Conservation (phyloP, 2,797 vertebrate species). For the Thalassophryne amazonica region DNA sequence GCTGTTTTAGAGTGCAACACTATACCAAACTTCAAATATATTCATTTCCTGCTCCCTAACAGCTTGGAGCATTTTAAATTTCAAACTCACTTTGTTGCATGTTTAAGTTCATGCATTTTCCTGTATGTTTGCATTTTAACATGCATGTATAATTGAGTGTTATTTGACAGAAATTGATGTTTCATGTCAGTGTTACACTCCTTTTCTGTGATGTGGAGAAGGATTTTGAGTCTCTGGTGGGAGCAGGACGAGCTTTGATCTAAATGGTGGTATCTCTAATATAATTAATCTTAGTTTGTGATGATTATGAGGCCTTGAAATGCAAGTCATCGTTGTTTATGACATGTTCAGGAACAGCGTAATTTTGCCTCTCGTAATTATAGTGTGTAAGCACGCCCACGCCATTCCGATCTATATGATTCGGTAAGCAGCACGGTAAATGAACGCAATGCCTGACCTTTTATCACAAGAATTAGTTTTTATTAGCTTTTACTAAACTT, state of each 20-base stretch:
- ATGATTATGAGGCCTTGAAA: conserved; percentile 46
- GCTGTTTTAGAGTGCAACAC: no score
- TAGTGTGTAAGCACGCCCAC: conserved; percentile 8
- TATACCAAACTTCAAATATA: no score
- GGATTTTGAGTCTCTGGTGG: background rate
- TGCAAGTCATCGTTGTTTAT: conserved; percentile 55
- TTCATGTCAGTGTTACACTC: conserved; percentile 18
- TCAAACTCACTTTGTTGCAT: no score
- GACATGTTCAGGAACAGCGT: conserved; percentile 40
- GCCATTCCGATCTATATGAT: background rate
- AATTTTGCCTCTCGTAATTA: conserved; percentile 38
- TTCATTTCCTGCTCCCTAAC: no score
- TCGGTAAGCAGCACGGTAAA: conserved; percentile 7
- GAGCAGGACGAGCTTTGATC: conserved; percentile 12
- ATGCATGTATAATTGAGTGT: no score
- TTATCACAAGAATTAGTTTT: background rate
- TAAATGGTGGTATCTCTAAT: conserved; percentile 52
- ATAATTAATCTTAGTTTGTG: conserved; percentile 60
- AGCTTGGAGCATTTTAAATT: no score
- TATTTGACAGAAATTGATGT: no score
- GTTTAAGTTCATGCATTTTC: no score
- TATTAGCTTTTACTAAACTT: conserved; percentile 37
- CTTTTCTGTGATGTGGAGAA: conserved; percentile 5
- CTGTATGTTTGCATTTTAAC: no score
- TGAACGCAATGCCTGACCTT: conserved; percentile 15